Conservation (phyloP, 2,113 vertebrate genomes). For the Oryzias curvinotus region DNA sequence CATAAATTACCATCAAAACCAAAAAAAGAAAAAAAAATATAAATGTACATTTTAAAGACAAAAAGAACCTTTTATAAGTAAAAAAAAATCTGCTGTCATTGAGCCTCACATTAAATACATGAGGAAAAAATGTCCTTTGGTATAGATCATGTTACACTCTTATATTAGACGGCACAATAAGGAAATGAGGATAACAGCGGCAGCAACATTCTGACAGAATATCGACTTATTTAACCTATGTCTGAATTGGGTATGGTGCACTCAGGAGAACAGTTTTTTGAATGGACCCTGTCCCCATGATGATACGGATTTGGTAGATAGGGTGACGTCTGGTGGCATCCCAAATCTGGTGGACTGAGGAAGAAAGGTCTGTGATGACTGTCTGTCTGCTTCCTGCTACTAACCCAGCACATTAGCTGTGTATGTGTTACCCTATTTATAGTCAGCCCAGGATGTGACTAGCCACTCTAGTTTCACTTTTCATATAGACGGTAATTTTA, state of each 20-base stretch:
- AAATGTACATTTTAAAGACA: too few relatives aligned
- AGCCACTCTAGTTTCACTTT: constrained; percentile 78
- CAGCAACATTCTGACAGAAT: constrained; percentile 67
- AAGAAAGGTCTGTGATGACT: constrained; percentile 71
- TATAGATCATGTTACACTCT: constrained; percentile 58
- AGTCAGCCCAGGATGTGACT: constrained; percentile 78
- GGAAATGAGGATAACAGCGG: constrained; percentile 30
- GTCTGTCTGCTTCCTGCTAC: constrained; percentile 77
- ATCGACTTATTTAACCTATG: constrained; percentile 66
- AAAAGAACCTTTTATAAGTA: constrained; percentile 1
- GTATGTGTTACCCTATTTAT: constrained; percentile 74
- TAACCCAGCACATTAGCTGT: constrained; percentile 78
- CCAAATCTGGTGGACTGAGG: constrained; percentile 45
- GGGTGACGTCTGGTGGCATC: constrained; percentile 74
- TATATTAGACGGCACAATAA: constrained; percentile 54
- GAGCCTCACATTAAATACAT: constrained; percentile 56
- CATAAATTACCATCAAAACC: too few relatives aligned
- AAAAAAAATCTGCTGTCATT: constrained; percentile 51
- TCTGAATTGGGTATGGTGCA: constrained; percentile 58
- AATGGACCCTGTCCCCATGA: constrained; percentile 59
- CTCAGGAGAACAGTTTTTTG: constrained; percentile 54
- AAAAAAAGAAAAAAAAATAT: too few relatives aligned
- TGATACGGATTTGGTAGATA: constrained; percentile 77
- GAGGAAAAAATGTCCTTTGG: constrained; percentile 45
- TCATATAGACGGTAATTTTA: constrained; percentile 77